Percentiles rank a stretch among this genome's conserved stretches.
Evolutionary conservation across 2,888 invertebrate genomes (phyloP).

Genomic region (Andricus curvator): DNA sequence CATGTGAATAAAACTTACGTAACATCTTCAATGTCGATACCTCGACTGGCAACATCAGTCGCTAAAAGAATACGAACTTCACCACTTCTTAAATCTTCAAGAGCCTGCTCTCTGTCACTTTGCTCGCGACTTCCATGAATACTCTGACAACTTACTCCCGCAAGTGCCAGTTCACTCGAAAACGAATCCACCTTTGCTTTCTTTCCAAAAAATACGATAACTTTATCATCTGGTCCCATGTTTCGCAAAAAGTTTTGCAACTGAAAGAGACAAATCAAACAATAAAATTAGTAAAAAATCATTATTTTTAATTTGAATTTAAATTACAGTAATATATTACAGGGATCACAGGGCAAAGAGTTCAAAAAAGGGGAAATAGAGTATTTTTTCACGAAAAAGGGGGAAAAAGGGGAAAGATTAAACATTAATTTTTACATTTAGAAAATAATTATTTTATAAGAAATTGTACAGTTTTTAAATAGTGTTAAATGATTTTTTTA

Average conservation of each 20-base stretch:
- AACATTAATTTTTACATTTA: too few species aligned
- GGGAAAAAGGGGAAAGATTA: too few species aligned
- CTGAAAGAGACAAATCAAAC: conserved; percentile 71
- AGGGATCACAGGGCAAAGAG: too few species aligned
- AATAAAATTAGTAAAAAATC: conserved; percentile 24
- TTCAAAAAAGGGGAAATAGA: too few species aligned
- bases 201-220: conserved; percentile 93
- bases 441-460: too few species aligned
- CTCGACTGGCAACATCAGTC: conserved; percentile 96
- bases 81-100: conserved; percentile 90
- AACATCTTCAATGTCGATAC: conserved; percentile 93
- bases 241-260: conserved; percentile 85
- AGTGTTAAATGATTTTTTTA: too few species aligned
- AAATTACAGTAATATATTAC: too few species aligned
- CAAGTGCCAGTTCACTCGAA: conserved; percentile 87
- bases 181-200: conserved; percentile 92
- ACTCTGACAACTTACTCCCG: conserved; percentile 86
- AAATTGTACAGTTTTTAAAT: too few species aligned
- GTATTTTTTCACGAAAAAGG: too few species aligned
- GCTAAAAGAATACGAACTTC: conserved; percentile 91
- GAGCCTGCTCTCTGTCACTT: conserved; percentile 87
- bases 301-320: too few species aligned
- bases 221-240: conserved; percentile 89
- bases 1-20: conserved; percentile 79
- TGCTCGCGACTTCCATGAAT: conserved; percentile 95